A percentile compares a stretch with the other conserved stretches of the same genome.
Evolutionary conservation across 2,888 invertebrate species (phyloP).

Genomic region (Trissonchulus latispiculum): DNA sequence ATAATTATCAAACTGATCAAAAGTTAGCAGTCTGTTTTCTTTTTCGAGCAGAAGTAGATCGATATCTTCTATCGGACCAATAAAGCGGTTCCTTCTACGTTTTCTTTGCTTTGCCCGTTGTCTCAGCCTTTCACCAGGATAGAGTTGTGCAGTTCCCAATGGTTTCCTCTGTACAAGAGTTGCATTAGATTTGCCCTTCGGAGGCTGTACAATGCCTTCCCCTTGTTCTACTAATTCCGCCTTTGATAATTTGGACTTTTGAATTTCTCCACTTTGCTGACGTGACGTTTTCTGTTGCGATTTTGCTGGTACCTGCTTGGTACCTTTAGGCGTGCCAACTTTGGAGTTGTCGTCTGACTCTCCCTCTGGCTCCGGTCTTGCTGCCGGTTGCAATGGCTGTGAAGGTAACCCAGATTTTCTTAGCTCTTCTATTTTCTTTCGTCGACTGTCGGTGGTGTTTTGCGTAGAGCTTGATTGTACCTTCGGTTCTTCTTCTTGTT

Average conservation of each 20-base stretch:
- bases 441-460: background rate
- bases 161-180: background rate
- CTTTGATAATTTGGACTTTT: background rate
- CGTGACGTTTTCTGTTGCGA: background rate
- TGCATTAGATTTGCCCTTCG: background rate
- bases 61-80: conserved; percentile 17
- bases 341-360: background rate
- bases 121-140: too few relatives aligned
- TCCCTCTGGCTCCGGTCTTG: conserved; percentile 2
- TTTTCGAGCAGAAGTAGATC: conserved; percentile 20
- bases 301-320: background rate
- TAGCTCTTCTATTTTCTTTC: background rate
- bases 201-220: background rate
- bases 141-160: too few relatives aligned
- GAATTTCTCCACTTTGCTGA: conserved; percentile 2
- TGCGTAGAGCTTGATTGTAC: background rate
- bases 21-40: conserved; percentile 16
- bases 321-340: background rate
- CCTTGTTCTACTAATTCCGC: conserved; percentile 12
- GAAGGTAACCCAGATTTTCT: background rate
- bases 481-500: background rate
- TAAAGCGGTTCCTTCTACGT: conserved; percentile 7
- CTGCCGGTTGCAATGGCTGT: background rate
- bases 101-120: conserved; percentile 6
- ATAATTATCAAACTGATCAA: conserved; percentile 18